phyloP scores from a whole-genome alignment of 1,140 invertebrate genomes.

The Rhopalosiphum padi region DNA sequence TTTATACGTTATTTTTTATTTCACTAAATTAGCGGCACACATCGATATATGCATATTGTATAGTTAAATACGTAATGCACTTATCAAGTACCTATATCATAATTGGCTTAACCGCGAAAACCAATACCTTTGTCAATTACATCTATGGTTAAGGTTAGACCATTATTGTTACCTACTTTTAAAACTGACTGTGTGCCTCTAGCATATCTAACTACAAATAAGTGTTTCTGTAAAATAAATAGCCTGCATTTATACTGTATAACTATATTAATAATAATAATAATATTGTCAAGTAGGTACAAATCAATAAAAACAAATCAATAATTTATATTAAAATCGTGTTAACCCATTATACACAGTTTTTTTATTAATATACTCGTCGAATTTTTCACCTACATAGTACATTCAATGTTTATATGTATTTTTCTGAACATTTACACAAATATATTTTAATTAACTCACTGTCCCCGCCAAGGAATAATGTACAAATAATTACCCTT shows the following conservation, averaged over 20 bases:
- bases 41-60: not conserved
- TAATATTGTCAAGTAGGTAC: too few species aligned
- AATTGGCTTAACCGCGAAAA: not conserved
- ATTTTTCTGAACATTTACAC: not conserved
- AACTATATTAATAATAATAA: not conserved
- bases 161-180: slow-evolving; percentile 11
- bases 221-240: not conserved
- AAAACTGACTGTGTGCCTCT: not conserved
- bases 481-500: slow-evolving; percentile 15
- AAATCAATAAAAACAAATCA: not conserved
- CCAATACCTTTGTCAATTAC: not conserved
- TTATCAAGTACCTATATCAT: not conserved
- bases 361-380: not conserved
- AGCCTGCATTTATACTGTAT: not conserved
- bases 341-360: not conserved
- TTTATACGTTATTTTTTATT: not conserved
- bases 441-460: not conserved
- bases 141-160: not conserved
- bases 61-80: not conserved
- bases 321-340: not conserved
- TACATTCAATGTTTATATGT: not conserved
- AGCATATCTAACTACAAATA: not conserved
- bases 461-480: not conserved
- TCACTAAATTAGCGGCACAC: not conserved
- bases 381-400: not conserved